These are phyloP conservation scores for Sesia apiformis DNA, from an alignment of 2,888 invertebrate species.

Conservation along the genomic window DNA sequence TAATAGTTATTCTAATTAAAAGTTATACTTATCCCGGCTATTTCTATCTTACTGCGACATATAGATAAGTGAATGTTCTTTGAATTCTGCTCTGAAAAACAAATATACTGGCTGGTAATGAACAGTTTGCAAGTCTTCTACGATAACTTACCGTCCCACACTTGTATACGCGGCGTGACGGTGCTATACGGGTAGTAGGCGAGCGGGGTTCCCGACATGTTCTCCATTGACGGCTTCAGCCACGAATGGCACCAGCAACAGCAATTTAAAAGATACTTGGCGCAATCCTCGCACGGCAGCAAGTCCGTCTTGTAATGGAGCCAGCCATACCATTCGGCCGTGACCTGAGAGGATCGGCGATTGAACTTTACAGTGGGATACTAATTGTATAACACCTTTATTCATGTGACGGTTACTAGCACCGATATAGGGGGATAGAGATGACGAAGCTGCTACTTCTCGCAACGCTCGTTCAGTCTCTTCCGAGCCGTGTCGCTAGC, in stretches of 20 bases:
- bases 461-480: no score
- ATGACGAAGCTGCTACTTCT: not conserved
- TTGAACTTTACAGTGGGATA: not conserved
- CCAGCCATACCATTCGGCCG: conserved; percentile 98
- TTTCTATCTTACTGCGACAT: no score
- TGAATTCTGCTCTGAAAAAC: no score
- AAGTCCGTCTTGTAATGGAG: conserved; percentile 88
- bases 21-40: no score
- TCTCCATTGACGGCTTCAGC: conserved; percentile 41
- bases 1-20: no score
- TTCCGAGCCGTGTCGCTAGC: no score
- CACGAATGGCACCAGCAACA: conserved; percentile 30
- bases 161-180: conserved; percentile 17
- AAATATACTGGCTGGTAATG: no score
- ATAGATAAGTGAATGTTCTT: no score
- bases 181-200: conserved; percentile 49
- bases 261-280: conserved; percentile 32
- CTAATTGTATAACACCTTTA: not conserved
- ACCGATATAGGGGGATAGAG: no score
- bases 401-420: not conserved
- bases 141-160: conserved; percentile 41
- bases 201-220: conserved; percentile 27
- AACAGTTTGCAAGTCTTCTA: no score
- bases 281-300: conserved; percentile 39
- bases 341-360: conserved; percentile 80